These are phyloP conservation scores for Zeugodacus cucurbitae DNA, from an alignment of 1,140 invertebrate genomes.

Conservation along the genomic window DNA sequence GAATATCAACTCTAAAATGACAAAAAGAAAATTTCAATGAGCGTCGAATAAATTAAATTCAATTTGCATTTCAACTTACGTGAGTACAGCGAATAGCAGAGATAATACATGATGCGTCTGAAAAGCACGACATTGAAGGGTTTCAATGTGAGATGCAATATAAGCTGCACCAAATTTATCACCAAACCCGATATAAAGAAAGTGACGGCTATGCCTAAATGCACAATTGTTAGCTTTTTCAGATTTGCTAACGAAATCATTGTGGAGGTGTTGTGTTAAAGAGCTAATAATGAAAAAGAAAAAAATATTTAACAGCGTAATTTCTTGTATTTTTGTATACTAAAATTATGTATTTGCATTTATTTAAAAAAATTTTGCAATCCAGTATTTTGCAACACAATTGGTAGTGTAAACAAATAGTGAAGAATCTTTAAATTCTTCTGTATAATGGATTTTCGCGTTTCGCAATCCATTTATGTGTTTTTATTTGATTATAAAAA, in stretches of 20 bases:
- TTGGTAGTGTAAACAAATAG: background rate
- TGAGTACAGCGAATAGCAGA: slow-evolving; percentile 88
- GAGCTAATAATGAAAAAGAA: background rate
- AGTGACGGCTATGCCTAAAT: slow-evolving; percentile 77
- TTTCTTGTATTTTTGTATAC: background rate
- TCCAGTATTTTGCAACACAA: background rate
- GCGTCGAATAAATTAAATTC: background rate
- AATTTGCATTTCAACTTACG: slow-evolving; percentile 77
- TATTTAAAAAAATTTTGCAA: background rate
- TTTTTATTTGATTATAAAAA: background rate
- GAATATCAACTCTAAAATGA: slow-evolving; percentile 84
- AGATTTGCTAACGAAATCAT: background rate
- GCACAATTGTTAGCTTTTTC: background rate
- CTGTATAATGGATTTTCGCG: background rate
- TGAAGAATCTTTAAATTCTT: background rate
- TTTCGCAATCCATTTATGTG: background rate
- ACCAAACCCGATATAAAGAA: slow-evolving; percentile 91
- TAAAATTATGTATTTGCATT: background rate
- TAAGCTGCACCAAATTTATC: slow-evolving; percentile 83
- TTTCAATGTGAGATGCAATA: slow-evolving; percentile 80
- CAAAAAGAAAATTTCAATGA: background rate
- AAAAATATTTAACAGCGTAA: background rate
- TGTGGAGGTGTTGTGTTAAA: background rate
- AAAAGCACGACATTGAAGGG: slow-evolving; percentile 81
- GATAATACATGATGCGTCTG: slow-evolving; percentile 91